Evolutionary conservation across 2,888 invertebrate genomes (phyloP).

Genomic region (Harpalus rubripes): DNA sequence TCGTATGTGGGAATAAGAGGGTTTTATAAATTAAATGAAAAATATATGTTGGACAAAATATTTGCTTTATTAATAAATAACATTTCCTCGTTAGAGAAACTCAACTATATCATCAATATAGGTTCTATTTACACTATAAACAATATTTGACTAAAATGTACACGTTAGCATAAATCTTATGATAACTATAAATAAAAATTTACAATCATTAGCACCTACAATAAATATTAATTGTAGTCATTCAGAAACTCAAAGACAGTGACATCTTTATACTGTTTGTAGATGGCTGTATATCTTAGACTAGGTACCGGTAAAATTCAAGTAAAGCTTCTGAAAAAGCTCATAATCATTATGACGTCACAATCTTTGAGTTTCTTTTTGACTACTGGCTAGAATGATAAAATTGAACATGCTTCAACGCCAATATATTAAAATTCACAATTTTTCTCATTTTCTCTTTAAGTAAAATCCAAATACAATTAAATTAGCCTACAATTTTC

Average conservation of each 20-base stretch:
- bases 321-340: not conserved
- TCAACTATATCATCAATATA: slow-evolving; percentile 35
- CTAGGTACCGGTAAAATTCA: too few relatives aligned
- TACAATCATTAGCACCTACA: not conserved
- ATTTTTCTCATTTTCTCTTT: slow-evolving; percentile 45
- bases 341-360: not conserved
- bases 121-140: slow-evolving; percentile 62
- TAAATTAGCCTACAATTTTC: slow-evolving; percentile 50
- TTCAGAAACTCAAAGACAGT: not conserved
- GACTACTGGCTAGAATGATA: slow-evolving; percentile 16
- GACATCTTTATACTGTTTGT: not conserved
- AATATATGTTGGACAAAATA: slow-evolving; percentile 56
- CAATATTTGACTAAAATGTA: slow-evolving; percentile 62
- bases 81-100: slow-evolving; percentile 58
- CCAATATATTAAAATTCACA: slow-evolving; percentile 24
- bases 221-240: not conserved
- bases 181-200: slow-evolving; percentile 56
- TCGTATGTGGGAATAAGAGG: too few relatives aligned
- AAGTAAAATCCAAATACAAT: slow-evolving; percentile 61
- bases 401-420: not conserved
- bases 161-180: slow-evolving; percentile 32
- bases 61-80: slow-evolving; percentile 66
- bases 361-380: not conserved
- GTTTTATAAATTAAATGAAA: slow-evolving; percentile 29
- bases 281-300: not conserved